Evolutionary conservation across 1,140 invertebrate species (phyloP).

Genomic region (Chelonus insularis): DNA sequence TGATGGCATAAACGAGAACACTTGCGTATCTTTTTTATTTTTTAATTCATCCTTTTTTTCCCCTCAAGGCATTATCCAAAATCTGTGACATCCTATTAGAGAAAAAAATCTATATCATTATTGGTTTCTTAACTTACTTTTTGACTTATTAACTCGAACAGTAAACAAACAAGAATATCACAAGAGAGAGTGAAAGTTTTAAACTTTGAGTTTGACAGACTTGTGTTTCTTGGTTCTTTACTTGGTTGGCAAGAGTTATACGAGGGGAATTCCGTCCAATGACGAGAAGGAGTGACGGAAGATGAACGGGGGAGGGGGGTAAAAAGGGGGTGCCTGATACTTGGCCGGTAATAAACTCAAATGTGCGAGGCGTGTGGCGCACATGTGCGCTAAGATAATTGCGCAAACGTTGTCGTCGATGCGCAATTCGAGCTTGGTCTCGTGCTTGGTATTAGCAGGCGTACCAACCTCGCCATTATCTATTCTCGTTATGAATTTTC

Average conservation of each 20-base stretch:
- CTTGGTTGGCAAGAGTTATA: constrained; percentile 12
- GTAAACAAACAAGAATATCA: constrained; percentile 4
- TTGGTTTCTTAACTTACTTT: too few relatives aligned
- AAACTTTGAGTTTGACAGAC: constrained; percentile 5
- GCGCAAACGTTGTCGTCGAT: constrained; percentile 2
- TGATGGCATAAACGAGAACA: constrained; percentile 43
- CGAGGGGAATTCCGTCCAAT: too few relatives aligned
- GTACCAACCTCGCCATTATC: background rate
- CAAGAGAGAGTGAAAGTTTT: constrained; percentile 9
- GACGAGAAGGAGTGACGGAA: constrained; percentile 24
- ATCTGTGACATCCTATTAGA: background rate
- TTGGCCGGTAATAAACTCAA: constrained; percentile 47
- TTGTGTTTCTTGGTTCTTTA: background rate
- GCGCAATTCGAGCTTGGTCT: background rate
- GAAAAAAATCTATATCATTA: too few relatives aligned
- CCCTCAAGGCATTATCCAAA: constrained; percentile 5
- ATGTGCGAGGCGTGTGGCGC: constrained; percentile 48
- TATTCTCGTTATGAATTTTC: background rate
- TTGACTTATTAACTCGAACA: constrained; percentile 5
- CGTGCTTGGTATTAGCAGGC: too few relatives aligned
- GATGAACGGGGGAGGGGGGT: constrained; percentile 11
- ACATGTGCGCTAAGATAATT: constrained; percentile 38
- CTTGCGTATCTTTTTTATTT: constrained; percentile 27
- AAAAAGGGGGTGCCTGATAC: background rate
- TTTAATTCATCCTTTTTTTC: background rate